A percentile compares a stretch with the other conserved stretches of the same genome.
Evolutionary conservation across 1,140 invertebrate genomes (phyloP).

Genomic region (Conopomorpha cramerella): DNA sequence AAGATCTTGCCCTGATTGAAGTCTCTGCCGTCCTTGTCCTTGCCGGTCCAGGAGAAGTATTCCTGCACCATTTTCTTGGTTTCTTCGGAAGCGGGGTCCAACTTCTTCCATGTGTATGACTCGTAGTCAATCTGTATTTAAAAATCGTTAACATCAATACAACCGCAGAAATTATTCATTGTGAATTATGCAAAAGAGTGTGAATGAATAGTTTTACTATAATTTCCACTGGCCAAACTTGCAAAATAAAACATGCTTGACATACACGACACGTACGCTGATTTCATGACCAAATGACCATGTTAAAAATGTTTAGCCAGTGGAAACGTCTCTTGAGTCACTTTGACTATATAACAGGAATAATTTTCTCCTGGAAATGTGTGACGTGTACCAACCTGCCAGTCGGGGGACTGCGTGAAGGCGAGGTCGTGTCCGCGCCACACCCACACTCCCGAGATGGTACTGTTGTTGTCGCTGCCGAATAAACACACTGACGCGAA

Average conservation of each 20-base stretch:
- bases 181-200: no score
- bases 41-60: conserved; percentile 91
- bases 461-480: conserved; percentile 89
- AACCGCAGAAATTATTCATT: no score
- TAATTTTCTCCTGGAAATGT: no score
- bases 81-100: conserved; percentile 80
- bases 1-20: conserved; percentile 99
- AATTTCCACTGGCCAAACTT: no score
- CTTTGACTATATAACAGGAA: no score
- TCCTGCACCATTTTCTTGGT: conserved; percentile 91
- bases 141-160: no score
- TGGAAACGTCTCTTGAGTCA: no score
- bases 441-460: conserved; percentile 95
- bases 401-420: conserved; percentile 86
- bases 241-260: no score
- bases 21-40: conserved; percentile 85
- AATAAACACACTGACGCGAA: conserved; percentile 95
- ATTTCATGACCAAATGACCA: no score
- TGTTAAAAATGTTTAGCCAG: no score
- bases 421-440: conserved; percentile 95
- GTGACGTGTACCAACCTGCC: conserved; percentile 64
- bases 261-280: no score
- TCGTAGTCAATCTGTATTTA: conserved; percentile 87
- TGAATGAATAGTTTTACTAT: no score
- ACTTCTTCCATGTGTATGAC: conserved; percentile 94